Evolutionary conservation across 2,797 vertebrate genomes (phyloP).

Genomic region (Silurus aristotelis): DNA sequence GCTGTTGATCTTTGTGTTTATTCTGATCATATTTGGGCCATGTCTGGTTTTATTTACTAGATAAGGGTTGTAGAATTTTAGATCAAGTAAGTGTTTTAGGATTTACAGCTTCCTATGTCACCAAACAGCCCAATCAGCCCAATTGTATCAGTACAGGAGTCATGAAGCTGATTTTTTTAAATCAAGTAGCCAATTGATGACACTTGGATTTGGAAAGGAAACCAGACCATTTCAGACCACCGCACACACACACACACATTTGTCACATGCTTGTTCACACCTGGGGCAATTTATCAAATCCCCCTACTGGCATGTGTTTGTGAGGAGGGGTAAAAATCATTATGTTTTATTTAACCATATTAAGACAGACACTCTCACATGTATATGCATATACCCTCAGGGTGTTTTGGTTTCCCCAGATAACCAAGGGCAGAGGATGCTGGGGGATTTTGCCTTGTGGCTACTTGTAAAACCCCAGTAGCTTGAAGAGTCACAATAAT

Average conservation of each 20-base stretch:
- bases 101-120: not conserved
- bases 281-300: slow-evolving; percentile 6
- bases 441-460: slow-evolving; percentile 39
- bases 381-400: slow-evolving; percentile 13
- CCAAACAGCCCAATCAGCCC: not conserved
- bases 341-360: not conserved
- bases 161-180: not conserved
- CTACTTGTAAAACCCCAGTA: slow-evolving; percentile 34
- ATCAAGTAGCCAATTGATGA: not conserved
- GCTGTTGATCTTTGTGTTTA: not conserved
- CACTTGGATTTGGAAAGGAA: not conserved
- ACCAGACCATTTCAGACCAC: not conserved
- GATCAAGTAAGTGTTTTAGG: not conserved
- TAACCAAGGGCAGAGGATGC: slow-evolving; percentile 25
- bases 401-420: slow-evolving; percentile 52
- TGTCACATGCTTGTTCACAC: not conserved
- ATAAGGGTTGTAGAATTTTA: not conserved
- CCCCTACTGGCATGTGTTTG: not conserved
- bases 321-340: not conserved
- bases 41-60: not conserved
- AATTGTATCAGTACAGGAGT: not conserved
- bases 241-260: slow-evolving; percentile 11
- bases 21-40: not conserved
- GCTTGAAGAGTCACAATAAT: not conserved
- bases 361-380: not conserved